Conservation (phyloP, 2,888 invertebrate genomes). For the Apamea crenata region DNA sequence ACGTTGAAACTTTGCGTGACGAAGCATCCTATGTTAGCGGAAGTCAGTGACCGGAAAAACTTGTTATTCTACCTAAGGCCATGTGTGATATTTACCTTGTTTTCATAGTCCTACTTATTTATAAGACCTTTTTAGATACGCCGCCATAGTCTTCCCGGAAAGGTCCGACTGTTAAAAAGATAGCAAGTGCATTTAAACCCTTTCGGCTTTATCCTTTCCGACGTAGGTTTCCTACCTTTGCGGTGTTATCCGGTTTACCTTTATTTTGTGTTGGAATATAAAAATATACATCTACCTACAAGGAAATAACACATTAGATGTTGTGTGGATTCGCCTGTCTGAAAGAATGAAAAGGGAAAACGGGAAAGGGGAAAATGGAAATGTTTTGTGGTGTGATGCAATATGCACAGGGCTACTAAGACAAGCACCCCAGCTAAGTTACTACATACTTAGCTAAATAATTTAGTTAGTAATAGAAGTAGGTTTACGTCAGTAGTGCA, state of each 20-base stretch:
- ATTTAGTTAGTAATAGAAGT: neutral
- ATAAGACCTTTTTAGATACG: constrained; percentile 53
- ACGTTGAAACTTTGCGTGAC: constrained; percentile 75
- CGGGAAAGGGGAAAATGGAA: neutral
- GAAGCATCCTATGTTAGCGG: constrained; percentile 70
- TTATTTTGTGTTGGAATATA: neutral
- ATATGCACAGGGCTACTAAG: neutral
- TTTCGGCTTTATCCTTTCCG: constrained; percentile 55
- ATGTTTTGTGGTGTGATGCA: neutral
- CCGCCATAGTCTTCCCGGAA: constrained; percentile 49
- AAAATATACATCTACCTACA: neutral
- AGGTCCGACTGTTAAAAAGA: constrained; percentile 59
- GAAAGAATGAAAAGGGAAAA: neutral
- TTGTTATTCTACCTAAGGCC: constrained; percentile 74
- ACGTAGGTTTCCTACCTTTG: constrained; percentile 55
- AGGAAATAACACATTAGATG: constrained; percentile 5
- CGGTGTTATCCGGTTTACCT: constrained; percentile 37
- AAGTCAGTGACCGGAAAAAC: constrained; percentile 79
- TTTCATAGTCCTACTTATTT: constrained; percentile 53
- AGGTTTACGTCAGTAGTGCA: neutral
- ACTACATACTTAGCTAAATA: neutral
- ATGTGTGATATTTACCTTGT: constrained; percentile 71
- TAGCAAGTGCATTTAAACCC: constrained; percentile 60
- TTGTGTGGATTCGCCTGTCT: neutral
- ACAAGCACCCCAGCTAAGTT: neutral